These are phyloP conservation scores for Carposina sasakii DNA, from an alignment of 1,140 invertebrate genomes.

Conservation along the genomic window DNA sequence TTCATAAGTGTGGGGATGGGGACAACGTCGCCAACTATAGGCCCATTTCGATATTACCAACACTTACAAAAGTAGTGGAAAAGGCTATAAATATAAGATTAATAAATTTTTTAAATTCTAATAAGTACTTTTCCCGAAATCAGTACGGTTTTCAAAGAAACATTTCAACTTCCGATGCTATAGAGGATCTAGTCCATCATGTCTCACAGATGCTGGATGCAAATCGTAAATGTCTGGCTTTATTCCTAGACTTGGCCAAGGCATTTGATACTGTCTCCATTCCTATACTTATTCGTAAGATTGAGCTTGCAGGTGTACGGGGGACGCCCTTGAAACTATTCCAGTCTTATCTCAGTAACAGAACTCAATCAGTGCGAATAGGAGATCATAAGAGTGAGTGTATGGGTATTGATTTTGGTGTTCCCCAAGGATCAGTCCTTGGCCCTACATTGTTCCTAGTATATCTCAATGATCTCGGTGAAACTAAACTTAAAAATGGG, in stretches of 20 bases:
- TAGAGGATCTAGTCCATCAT: background rate
- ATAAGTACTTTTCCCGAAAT: too few relatives aligned
- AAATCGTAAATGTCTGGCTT: constrained; percentile 13
- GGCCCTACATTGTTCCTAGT: constrained; percentile 20
- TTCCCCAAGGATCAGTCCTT: constrained; percentile 16
- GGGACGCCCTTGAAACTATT: constrained; percentile 8
- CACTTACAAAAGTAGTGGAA: constrained; percentile 10
- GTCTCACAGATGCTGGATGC: constrained; percentile 14
- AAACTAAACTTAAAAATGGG: background rate
- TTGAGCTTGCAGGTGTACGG: constrained; percentile 23
- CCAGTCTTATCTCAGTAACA: constrained; percentile 1
- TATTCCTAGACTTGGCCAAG: constrained; percentile 28
- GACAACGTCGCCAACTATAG: constrained; percentile 5
- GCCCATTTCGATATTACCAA: constrained; percentile 14
- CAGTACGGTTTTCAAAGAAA: constrained; percentile 7
- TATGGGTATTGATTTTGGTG: constrained; percentile 7
- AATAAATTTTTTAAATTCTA: constrained; percentile 3
- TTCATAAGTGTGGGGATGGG: constrained; percentile 8
- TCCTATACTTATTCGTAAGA: constrained; percentile 17
- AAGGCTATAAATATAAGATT: constrained; percentile 6
- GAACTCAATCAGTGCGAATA: constrained; percentile 8
- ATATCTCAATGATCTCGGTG: constrained; percentile 14
- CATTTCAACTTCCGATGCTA: constrained; percentile 4
- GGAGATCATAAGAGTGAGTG: background rate
- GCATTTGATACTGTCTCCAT: constrained; percentile 32